Evolutionary conservation across 2,113 vertebrate species (phyloP).

Genomic region (Chrysochloris asiatica): DNA sequence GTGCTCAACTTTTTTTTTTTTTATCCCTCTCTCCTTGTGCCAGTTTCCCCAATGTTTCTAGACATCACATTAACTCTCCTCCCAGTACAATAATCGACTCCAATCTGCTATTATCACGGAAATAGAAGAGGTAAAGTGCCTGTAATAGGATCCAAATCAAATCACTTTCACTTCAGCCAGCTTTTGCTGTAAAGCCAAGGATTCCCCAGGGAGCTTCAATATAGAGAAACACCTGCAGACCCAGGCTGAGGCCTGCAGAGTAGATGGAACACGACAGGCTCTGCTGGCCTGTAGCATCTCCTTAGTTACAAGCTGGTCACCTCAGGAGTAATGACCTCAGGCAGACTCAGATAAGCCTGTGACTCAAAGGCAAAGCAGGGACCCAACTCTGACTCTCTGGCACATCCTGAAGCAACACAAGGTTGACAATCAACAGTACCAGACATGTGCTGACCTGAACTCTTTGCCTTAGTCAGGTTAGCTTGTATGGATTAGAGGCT

Average conservation of each 20-base stretch:
- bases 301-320: conserved; percentile 82
- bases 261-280: conserved; percentile 89
- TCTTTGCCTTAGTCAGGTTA: conserved; percentile 46
- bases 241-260: conserved; percentile 83
- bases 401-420: conserved; percentile 75
- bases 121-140: conserved; percentile 91
- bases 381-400: conserved; percentile 74
- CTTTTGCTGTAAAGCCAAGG: conserved; percentile 88
- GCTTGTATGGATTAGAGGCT: conserved; percentile 64
- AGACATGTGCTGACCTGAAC: conserved; percentile 51
- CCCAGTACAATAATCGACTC: conserved; percentile 91
- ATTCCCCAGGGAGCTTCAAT: conserved; percentile 89
- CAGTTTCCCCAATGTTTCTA: conserved; percentile 87
- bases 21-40: conserved; percentile 82
- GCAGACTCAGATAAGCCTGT: conserved; percentile 85
- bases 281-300: conserved; percentile 81
- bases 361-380: conserved; percentile 80
- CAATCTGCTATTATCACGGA: conserved; percentile 92
- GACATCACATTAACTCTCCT: conserved; percentile 91
- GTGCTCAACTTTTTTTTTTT: conserved; percentile 83
- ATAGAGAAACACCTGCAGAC: conserved; percentile 91
- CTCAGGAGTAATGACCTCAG: conserved; percentile 85
- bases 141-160: conserved; percentile 93
- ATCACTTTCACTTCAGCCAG: conserved; percentile 91
- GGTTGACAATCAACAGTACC: conserved; percentile 64